A percentile compares a stretch with the other conserved stretches of the same genome.
Evolutionary conservation across 2,888 invertebrate genomes (phyloP).

Genomic region (Drosophila histrio): DNA sequence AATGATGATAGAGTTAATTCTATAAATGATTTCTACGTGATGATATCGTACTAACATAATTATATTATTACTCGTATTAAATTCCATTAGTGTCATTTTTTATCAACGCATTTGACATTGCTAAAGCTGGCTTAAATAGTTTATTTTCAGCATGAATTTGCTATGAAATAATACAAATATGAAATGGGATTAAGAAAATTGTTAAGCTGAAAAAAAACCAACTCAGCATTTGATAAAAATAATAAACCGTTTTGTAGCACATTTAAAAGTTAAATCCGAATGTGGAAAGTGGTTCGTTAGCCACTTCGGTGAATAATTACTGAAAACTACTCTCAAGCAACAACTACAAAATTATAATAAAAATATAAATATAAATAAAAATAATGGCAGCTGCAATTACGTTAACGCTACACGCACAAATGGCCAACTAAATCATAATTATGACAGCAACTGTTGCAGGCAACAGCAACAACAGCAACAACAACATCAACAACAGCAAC

Average conservation of each 20-base stretch:
- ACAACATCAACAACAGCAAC: constrained; percentile 17
- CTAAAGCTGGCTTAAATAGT: background rate
- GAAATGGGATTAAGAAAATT: background rate
- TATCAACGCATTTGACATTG: too few relatives aligned
- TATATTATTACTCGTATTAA: too few relatives aligned
- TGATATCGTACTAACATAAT: too few relatives aligned
- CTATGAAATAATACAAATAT: background rate
- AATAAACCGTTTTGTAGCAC: background rate
- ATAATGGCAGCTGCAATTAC: constrained; percentile 44
- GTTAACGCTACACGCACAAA: constrained; percentile 31
- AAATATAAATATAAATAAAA: constrained; percentile 3
- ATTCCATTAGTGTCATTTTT: too few relatives aligned
- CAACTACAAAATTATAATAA: background rate
- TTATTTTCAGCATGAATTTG: background rate
- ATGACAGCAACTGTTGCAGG: constrained; percentile 62
- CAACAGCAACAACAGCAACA: constrained; percentile 37
- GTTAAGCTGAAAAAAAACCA: background rate
- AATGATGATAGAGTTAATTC: too few relatives aligned
- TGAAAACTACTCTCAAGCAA: constrained; percentile 24
- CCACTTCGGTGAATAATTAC: constrained; percentile 23
- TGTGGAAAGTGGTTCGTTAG: background rate
- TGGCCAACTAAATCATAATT: constrained; percentile 68
- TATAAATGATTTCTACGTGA: too few relatives aligned
- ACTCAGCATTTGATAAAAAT: background rate
- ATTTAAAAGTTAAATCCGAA: background rate